Evolutionary conservation across 1,140 invertebrate species (phyloP).

Genomic region (Drosophila bocqueti): DNA sequence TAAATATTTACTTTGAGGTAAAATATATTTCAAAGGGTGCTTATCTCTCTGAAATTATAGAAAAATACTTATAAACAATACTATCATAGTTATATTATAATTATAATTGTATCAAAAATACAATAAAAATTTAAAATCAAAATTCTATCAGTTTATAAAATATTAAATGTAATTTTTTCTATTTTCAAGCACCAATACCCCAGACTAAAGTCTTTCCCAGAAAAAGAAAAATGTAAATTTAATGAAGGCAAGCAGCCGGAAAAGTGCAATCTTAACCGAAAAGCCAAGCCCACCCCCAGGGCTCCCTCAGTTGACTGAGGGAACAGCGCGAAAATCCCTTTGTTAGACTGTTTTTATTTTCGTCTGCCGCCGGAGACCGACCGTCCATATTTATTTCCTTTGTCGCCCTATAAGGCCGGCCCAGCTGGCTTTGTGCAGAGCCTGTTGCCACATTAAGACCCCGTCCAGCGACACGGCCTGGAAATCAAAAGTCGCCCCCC

Average conservation of each 20-base stretch:
- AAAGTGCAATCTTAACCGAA: conserved; percentile 72
- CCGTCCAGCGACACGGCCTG: conserved; percentile 42
- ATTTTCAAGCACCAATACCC: neutral
- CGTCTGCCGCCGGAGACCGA: conserved; percentile 64
- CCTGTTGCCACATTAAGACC: conserved; percentile 52
- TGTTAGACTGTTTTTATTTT: conserved; percentile 82
- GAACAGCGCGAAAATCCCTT: conserved; percentile 76
- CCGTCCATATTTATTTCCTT: conserved; percentile 71
- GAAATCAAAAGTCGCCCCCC: conserved; percentile 78
- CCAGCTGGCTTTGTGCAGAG: conserved; percentile 46
- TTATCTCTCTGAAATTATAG: too few relatives aligned
- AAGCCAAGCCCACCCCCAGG: conserved; percentile 30
- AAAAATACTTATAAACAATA: too few relatives aligned
- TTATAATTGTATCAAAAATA: too few relatives aligned
- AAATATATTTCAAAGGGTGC: too few relatives aligned
- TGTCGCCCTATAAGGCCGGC: conserved; percentile 43
- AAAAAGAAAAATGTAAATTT: conserved; percentile 21
- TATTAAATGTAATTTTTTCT: neutral
- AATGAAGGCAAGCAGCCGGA: conserved; percentile 75
- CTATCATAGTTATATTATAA: too few relatives aligned
- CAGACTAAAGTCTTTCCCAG: neutral
- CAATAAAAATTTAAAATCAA: too few relatives aligned
- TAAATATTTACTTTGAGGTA: too few relatives aligned
- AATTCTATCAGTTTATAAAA: conserved; percentile 29
- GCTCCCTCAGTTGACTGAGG: conserved; percentile 22